A percentile compares a stretch with the other conserved stretches of the same genome.
Evolutionary conservation across 2,888 invertebrate species (phyloP).

Genomic region (Hydrotaea cyrtoneurina): DNA sequence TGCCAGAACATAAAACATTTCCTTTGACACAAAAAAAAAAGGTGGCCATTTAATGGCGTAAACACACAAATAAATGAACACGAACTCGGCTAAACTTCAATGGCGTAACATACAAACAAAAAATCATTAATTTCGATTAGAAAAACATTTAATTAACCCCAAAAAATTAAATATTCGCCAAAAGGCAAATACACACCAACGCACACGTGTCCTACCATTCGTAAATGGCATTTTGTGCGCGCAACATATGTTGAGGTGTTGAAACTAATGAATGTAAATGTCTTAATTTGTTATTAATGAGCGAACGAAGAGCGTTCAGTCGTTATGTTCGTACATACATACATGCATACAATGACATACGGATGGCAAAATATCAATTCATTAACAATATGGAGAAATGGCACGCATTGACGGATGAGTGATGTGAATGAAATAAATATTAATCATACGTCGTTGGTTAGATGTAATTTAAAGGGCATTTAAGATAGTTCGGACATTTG

Average conservation of each 20-base stretch:
- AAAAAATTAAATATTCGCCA: not conserved
- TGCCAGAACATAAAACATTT: no score
- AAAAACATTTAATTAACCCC: conserved; percentile 23
- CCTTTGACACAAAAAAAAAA: no score
- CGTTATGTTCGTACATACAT: not conserved
- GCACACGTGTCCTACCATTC: not conserved
- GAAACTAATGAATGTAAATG: conserved; percentile 20
- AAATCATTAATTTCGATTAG: conserved; percentile 11
- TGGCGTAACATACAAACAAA: not conserved
- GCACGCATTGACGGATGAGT: not conserved
- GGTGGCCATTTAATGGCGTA: no score
- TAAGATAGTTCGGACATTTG: no score
- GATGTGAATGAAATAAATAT: conserved; percentile 8
- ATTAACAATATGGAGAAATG: no score
- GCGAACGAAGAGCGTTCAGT: not conserved
- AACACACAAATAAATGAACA: not conserved
- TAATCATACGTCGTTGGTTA: not conserved
- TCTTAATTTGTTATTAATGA: conserved; percentile 18
- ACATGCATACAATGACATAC: no score
- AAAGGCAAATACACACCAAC: not conserved
- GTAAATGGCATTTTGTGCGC: not conserved
- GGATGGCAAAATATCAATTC: no score
- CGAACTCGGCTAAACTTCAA: not conserved
- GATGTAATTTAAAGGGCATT: no score
- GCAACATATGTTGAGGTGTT: conserved; percentile 11